These are phyloP conservation scores for Onychostoma macrolepis DNA, from an alignment of 2,113 vertebrate genomes.

Conservation along the genomic window DNA sequence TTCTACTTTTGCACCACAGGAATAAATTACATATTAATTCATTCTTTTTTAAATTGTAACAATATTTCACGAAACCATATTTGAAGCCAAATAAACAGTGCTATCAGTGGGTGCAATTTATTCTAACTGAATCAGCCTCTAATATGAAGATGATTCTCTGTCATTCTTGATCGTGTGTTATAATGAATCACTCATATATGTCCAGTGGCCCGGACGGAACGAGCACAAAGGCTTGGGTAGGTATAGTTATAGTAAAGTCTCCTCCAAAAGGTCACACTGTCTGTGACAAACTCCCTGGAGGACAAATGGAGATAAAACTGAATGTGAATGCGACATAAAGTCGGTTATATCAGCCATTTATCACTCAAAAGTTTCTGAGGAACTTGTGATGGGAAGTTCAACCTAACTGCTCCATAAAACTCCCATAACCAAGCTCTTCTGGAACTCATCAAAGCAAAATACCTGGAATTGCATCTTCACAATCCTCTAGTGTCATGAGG, in stretches of 20 bases:
- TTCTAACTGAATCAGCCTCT: too few relatives aligned
- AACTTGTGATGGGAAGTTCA: background rate
- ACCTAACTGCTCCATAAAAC: background rate
- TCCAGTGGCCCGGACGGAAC: background rate
- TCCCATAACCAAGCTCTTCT: background rate
- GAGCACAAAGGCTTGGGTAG: background rate
- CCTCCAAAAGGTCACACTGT: constrained; percentile 33
- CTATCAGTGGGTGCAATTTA: too few relatives aligned
- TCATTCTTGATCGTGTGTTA: background rate
- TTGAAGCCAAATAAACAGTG: too few relatives aligned
- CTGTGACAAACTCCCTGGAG: constrained; percentile 9
- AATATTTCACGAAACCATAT: too few relatives aligned
- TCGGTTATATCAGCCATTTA: background rate
- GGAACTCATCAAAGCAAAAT: background rate
- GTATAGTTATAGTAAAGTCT: background rate
- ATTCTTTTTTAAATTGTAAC: too few relatives aligned
- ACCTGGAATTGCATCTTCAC: background rate
- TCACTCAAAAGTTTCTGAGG: constrained; percentile 3
- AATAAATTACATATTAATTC: too few relatives aligned
- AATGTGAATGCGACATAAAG: background rate
- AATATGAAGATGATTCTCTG: background rate
- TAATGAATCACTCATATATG: background rate
- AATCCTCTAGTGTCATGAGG: background rate
- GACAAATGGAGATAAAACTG: background rate
- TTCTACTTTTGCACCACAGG: background rate